Percentiles rank a stretch among this genome's conserved stretches.
These are phyloP conservation scores for Trinectes maculatus DNA, from an alignment of 2,113 vertebrate species.

Conservation along the genomic window DNA sequence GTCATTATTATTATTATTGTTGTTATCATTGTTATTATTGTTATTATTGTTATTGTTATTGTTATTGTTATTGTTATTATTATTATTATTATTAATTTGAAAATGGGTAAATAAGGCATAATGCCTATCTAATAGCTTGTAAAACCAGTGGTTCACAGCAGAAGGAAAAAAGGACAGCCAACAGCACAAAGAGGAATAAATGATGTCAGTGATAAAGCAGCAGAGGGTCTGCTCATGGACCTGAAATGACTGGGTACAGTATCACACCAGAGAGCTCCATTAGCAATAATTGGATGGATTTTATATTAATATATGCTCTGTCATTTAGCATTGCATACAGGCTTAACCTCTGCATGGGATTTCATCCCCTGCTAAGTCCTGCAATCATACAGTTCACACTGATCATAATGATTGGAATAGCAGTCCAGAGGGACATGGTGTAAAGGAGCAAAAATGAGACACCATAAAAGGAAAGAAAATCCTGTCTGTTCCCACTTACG, in stretches of 20 bases:
- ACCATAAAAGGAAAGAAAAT: not conserved
- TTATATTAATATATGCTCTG: slow-evolving; percentile 77
- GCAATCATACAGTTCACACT: slow-evolving; percentile 71
- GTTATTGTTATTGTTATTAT: too few relatives aligned
- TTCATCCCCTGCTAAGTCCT: slow-evolving; percentile 68
- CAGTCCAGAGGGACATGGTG: slow-evolving; percentile 8
- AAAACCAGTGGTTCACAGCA: slow-evolving; percentile 8
- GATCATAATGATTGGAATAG: slow-evolving; percentile 56
- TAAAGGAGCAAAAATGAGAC: not conserved
- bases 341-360: slow-evolving; percentile 74
- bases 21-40: too few relatives aligned
- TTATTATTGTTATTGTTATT: too few relatives aligned
- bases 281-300: slow-evolving; percentile 76
- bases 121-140: too few relatives aligned
- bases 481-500: not conserved
- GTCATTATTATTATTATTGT: too few relatives aligned
- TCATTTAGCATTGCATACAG: slow-evolving; percentile 73
- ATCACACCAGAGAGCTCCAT: slow-evolving; percentile 69
- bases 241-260: slow-evolving; percentile 69
- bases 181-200: slow-evolving; percentile 34
- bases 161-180: not conserved
- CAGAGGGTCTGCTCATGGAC: slow-evolving; percentile 55
- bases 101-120: too few relatives aligned
- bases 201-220: slow-evolving; percentile 24
- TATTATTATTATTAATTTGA: too few relatives aligned